phyloP scores from a whole-genome alignment of 2,113 vertebrate genomes.

The Climacteris rufus region DNA sequence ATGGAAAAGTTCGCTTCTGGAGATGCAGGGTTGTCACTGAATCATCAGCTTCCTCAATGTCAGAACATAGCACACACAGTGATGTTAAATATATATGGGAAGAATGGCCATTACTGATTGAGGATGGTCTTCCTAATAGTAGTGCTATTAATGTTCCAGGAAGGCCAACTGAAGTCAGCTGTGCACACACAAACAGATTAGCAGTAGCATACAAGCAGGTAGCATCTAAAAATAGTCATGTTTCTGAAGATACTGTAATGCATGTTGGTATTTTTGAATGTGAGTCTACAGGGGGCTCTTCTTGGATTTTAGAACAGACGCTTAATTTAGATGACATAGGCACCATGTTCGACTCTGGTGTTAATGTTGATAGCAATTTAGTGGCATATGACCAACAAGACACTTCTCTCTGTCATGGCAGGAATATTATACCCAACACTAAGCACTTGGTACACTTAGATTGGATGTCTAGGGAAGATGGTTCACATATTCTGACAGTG shows the following conservation, averaged over 20 bases:
- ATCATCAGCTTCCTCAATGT: neutral
- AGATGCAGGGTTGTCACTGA: constrained; percentile 75
- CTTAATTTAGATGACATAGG: constrained; percentile 80
- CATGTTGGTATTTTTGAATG: constrained; percentile 92
- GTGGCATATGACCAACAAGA: constrained; percentile 60
- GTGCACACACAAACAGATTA: constrained; percentile 91
- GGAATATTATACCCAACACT: constrained; percentile 46
- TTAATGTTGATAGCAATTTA: constrained; percentile 69
- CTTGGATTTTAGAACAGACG: constrained; percentile 94
- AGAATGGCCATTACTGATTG: constrained; percentile 92
- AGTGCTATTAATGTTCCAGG: constrained; percentile 85
- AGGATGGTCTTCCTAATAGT: constrained; percentile 81
- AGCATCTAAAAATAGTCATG: constrained; percentile 16
- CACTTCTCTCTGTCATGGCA: constrained; percentile 57
- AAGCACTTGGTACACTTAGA: constrained; percentile 90
- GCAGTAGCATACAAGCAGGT: constrained; percentile 87
- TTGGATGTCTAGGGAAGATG: constrained; percentile 97
- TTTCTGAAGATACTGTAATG: constrained; percentile 76
- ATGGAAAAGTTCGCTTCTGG: constrained; percentile 94
- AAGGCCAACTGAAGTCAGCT: constrained; percentile 86
- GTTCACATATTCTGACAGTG: constrained; percentile 93
- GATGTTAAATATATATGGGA: constrained; percentile 84
- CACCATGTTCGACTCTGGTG: constrained; percentile 61
- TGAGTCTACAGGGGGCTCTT: constrained; percentile 93
- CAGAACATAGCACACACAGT: neutral